phyloP scores from a whole-genome alignment of 1,140 invertebrate species.

The Neodiprion lecontei region DNA sequence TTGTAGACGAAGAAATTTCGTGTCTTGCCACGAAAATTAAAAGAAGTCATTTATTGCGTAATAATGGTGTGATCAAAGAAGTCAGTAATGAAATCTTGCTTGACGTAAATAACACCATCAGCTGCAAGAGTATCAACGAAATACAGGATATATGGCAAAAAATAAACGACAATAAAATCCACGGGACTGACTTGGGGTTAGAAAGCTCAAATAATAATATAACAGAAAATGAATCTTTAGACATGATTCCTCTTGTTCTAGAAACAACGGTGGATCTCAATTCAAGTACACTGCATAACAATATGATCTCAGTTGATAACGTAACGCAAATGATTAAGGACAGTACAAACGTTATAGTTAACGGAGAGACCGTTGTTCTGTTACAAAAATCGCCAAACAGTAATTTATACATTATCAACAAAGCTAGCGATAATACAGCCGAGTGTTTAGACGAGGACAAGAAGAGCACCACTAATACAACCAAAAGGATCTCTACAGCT shows the following conservation, averaged over 20 bases:
- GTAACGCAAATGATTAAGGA: conserved; percentile 34
- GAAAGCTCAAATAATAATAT: no score
- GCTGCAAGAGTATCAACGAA: no score
- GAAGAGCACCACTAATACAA: background rate
- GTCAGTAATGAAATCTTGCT: no score
- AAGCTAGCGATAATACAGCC: conserved; percentile 49
- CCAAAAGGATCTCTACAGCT: background rate
- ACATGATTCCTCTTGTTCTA: background rate
- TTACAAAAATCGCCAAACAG: conserved; percentile 57
- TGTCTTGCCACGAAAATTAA: background rate
- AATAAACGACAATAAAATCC: no score
- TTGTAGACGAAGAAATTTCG: background rate
- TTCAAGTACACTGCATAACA: background rate
- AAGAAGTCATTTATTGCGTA: background rate
- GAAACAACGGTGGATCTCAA: background rate
- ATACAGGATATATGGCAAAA: no score
- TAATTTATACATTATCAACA: conserved; percentile 60
- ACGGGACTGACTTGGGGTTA: no score
- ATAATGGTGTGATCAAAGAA: no score
- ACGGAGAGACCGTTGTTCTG: conserved; percentile 55
- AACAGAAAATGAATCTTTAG: background rate
- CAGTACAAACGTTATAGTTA: conserved; percentile 55
- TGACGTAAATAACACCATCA: no score
- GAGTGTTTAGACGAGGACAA: conserved; percentile 9
- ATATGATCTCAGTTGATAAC: background rate